Percentiles rank a stretch among this genome's conserved stretches.
phyloP scores from a whole-genome alignment of 2,888 invertebrate genomes.

The Endomychus coccineus region DNA sequence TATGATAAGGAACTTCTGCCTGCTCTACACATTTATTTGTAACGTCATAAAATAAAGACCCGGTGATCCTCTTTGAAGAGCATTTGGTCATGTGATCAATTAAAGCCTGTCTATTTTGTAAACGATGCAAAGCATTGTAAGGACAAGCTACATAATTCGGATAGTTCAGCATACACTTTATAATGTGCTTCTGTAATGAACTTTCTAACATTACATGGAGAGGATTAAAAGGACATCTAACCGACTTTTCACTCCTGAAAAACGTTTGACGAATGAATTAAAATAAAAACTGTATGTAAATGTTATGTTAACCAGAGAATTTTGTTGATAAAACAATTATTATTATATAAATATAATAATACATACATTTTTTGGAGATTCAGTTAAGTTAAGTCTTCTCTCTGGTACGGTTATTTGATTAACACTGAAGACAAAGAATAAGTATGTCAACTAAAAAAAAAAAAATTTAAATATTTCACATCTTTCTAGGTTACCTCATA shows the following conservation, averaged over 20 bases:
- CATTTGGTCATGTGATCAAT: constrained; percentile 32
- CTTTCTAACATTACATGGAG: constrained; percentile 30
- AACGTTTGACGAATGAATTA: too few relatives aligned
- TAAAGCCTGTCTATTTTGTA: constrained; percentile 27
- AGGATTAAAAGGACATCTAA: constrained; percentile 36
- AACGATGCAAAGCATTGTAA: constrained; percentile 36
- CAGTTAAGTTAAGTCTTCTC: too few relatives aligned
- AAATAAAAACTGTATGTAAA: too few relatives aligned
- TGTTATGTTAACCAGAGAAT: too few relatives aligned
- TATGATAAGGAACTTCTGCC: constrained; percentile 9
- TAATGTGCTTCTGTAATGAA: constrained; percentile 35
- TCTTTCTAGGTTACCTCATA: too few relatives aligned
- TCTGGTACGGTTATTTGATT: too few relatives aligned
- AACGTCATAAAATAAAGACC: constrained; percentile 2
- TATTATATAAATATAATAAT: too few relatives aligned
- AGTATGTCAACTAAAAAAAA: too few relatives aligned
- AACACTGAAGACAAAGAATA: too few relatives aligned
- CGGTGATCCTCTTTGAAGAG: constrained; percentile 19
- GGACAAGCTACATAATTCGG: constrained; percentile 35
- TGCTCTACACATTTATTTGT: constrained; percentile 3
- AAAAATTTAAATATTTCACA: too few relatives aligned
- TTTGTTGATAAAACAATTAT: too few relatives aligned
- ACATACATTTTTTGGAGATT: too few relatives aligned
- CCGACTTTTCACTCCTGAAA: constrained; percentile 20
- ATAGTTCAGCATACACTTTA: constrained; percentile 37